Percentiles rank a stretch among this genome's conserved stretches.
These are phyloP conservation scores for Girardinichthys multiradiatus DNA, from an alignment of 2,113 vertebrate species.

Conservation along the genomic window DNA sequence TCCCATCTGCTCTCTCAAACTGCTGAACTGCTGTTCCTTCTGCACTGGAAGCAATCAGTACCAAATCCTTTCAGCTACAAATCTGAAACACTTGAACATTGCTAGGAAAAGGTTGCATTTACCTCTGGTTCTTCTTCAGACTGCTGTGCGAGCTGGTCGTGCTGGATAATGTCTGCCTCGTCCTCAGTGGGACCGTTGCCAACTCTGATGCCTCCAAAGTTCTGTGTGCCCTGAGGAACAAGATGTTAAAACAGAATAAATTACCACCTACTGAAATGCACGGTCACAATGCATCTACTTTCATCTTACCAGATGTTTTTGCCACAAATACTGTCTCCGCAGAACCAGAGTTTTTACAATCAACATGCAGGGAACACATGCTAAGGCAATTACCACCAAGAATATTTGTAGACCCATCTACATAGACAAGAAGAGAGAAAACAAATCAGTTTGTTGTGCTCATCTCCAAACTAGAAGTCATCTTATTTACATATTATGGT, in stretches of 20 bases:
- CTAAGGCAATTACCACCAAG: constrained; percentile 88
- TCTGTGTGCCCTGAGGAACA: constrained; percentile 89
- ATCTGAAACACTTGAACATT: neutral
- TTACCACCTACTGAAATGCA: neutral
- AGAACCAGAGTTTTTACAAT: constrained; percentile 92
- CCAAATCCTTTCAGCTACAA: neutral
- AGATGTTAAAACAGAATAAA: constrained; percentile 3
- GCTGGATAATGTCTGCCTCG: constrained; percentile 97
- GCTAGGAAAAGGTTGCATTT: constrained; percentile 41
- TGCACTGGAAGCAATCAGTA: neutral
- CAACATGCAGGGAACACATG: constrained; percentile 95
- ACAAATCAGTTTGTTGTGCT: neutral
- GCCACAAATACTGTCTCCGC: constrained; percentile 88
- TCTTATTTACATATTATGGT: neutral
- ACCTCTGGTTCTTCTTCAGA: constrained; percentile 96
- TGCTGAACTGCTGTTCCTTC: constrained; percentile 1
- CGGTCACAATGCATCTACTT: too few species aligned
- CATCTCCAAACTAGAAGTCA: neutral
- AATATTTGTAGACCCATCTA: constrained; percentile 89
- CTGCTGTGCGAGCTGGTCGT: constrained; percentile 94
- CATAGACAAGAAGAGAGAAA: constrained; percentile 13
- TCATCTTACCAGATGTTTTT: constrained; percentile 88
- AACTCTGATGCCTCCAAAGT: constrained; percentile 96
- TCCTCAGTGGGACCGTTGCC: constrained; percentile 98
- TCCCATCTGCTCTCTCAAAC: neutral